Evolutionary conservation across 92 coral and sea anemone genomes (phyloP).

Genomic region (Scolanthus callimorphus): DNA sequence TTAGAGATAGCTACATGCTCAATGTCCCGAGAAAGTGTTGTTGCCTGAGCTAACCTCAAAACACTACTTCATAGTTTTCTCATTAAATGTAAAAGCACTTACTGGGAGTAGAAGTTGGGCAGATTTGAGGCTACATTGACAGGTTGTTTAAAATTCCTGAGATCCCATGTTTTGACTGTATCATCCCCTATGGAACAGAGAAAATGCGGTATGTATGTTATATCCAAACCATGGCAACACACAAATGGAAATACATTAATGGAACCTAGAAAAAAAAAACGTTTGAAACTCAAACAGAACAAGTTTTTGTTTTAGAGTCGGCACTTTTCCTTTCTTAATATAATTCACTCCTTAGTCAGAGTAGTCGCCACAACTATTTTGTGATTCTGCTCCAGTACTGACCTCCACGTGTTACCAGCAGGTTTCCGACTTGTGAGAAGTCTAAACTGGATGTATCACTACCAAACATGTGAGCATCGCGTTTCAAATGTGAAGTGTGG

Average conservation of each 20-base stretch:
- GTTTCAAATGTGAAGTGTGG: constrained; percentile 69
- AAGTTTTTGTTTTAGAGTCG: no score
- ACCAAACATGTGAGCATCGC: constrained; percentile 85
- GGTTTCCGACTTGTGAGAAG: constrained; percentile 77
- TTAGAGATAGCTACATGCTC: no score
- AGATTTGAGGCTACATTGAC: constrained; percentile 76
- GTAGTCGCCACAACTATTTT: no score
- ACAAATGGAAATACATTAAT: no score
- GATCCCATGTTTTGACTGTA: constrained; percentile 88
- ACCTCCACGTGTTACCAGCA: constrained; percentile 94
- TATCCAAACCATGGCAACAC: no score
- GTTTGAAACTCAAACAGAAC: no score
- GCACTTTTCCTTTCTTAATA: no score
- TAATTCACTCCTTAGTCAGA: no score
- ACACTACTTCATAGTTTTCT: neutral
- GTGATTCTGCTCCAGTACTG: no score
- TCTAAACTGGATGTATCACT: constrained; percentile 83
- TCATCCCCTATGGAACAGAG: constrained; percentile 68
- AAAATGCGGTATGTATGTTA: neutral
- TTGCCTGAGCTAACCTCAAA: no score
- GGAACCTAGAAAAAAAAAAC: no score
- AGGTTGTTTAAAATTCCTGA: constrained; percentile 78
- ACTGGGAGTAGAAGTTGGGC: constrained; percentile 84
- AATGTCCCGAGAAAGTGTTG: no score
- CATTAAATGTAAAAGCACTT: constrained; percentile 32